Base-by-base conservation (phyloP, 1,140 invertebrate species). In the Aphidius gifuensis region DNA sequence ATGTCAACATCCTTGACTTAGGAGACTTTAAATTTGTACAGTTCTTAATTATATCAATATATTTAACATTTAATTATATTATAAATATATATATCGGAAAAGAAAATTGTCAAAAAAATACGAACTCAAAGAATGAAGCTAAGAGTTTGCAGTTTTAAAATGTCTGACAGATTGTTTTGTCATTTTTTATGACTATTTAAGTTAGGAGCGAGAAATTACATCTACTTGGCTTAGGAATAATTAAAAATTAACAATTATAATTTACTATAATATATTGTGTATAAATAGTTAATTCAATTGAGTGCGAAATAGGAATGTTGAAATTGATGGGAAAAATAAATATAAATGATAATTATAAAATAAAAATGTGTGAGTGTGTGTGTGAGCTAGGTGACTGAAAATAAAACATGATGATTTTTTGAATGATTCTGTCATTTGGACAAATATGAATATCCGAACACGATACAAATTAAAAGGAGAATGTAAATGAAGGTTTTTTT, bases 221-320 rank as follows among this genome's bases (percentile, higher is more conserved):
- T 9, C 61, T 58, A 61, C 58, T 63, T 48, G 65, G 54, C 61
- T 53, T 66, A 64, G 53, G 23, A 32, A 63, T 72, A 75, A 75
- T 74, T 72, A 76, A 74, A 72, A 76, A 72, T 75, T 80, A 75
- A 74, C 72, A 70, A 77, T 71, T 75, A 76, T 72, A 73, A 74
- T 81, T 80, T 80, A 80, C 71, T 74, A 78, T 80, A 79, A 80
- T 79, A 80, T 80, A 80, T 80, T 80, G 77, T 75, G 75, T 80
- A 80, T 80, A 80, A 80, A 79, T 80, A 80, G 77, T 76, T 80
- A 81, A 80, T 80, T 79, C 70, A 80, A 72, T 67, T 67, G 62
- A 64, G 62, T 47, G 61, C 66, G 66, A 68, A 58, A 63, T 61
- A 67, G 53, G 53, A 39, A 64, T 58, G 56, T 64, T 61, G 59